Conservation (phyloP, 2,113 vertebrate genomes). For the Dermatemys mawii region DNA sequence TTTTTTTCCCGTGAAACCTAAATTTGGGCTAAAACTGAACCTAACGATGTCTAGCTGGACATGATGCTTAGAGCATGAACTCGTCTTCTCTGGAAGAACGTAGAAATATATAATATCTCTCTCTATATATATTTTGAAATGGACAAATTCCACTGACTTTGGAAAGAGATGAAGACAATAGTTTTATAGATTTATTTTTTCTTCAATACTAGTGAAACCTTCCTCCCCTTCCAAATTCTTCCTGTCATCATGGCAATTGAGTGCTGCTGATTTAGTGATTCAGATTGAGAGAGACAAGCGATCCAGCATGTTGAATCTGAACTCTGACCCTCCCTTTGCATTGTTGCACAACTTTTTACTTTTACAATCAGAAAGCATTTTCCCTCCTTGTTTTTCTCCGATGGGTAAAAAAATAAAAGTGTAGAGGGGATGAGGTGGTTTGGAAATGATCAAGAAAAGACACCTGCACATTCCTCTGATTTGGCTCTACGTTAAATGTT, state of each 20-base stretch:
- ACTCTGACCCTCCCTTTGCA: constrained; percentile 53
- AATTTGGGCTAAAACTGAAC: constrained; percentile 27
- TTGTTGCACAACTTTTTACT: constrained; percentile 57
- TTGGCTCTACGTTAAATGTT: constrained; percentile 41
- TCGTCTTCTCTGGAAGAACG: constrained; percentile 5
- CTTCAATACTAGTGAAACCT: constrained; percentile 39
- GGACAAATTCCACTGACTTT: constrained; percentile 32
- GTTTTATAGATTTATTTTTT: constrained; percentile 48
- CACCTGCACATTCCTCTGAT: constrained; percentile 63
- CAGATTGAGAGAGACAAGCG: constrained; percentile 70
- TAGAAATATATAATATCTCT: not conserved
- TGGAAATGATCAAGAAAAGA: constrained; percentile 49
- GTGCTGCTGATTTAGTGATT: constrained; percentile 63
- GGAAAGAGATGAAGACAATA: constrained; percentile 42
- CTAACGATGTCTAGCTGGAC: not conserved
- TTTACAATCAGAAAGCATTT: constrained; percentile 44
- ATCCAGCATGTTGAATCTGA: constrained; percentile 54
- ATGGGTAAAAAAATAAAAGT: constrained; percentile 21
- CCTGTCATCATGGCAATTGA: constrained; percentile 60
- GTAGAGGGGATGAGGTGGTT: constrained; percentile 29
- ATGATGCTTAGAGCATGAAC: constrained; percentile 28
- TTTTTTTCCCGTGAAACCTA: not conserved
- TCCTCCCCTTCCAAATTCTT: constrained; percentile 61
- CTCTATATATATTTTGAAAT: not conserved
- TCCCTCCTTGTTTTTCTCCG: not conserved